A percentile compares a stretch with the other conserved stretches of the same genome.
These are phyloP conservation scores for Pseudomyrmex flavicornis DNA, from an alignment of 1,140 invertebrate species.

Conservation along the genomic window DNA sequence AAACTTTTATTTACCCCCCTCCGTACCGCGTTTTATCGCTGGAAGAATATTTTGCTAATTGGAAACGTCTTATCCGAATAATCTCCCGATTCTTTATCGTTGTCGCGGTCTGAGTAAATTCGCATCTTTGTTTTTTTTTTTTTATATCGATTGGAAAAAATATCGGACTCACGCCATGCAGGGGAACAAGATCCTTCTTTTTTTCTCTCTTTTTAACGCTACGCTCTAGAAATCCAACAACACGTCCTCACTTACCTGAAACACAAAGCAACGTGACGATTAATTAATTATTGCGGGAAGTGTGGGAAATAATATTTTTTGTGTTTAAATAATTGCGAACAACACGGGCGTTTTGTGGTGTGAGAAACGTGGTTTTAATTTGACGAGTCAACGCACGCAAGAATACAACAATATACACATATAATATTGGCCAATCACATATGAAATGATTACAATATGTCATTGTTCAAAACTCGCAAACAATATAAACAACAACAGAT, in stretches of 20 bases:
- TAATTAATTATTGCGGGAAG: not conserved
- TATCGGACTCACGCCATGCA: not conserved
- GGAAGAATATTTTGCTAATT: slow-evolving; percentile 57
- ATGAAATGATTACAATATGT: not conserved
- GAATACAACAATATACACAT: not conserved
- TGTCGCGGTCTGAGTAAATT: slow-evolving; percentile 34
- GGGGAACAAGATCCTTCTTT: not conserved
- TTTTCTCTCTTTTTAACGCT: not conserved
- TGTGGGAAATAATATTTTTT: not conserved
- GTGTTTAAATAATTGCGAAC: too few relatives aligned
- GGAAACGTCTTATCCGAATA: slow-evolving; percentile 37
- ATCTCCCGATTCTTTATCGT: slow-evolving; percentile 25
- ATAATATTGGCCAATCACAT: not conserved
- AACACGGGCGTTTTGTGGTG: too few relatives aligned
- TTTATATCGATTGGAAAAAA: slow-evolving; percentile 28
- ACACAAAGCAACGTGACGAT: slow-evolving; percentile 49
- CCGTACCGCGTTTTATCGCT: not conserved
- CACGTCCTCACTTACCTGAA: slow-evolving; percentile 64
- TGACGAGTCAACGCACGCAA: not conserved
- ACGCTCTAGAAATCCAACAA: not conserved
- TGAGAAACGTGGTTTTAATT: not conserved
- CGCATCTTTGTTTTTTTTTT: slow-evolving; percentile 19
- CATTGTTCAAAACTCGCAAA: not conserved
- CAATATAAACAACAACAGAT: not conserved
- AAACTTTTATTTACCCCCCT: slow-evolving; percentile 67